Evolutionary conservation across 2,888 invertebrate genomes (phyloP).

Genomic region (Hipparchia semele): DNA sequence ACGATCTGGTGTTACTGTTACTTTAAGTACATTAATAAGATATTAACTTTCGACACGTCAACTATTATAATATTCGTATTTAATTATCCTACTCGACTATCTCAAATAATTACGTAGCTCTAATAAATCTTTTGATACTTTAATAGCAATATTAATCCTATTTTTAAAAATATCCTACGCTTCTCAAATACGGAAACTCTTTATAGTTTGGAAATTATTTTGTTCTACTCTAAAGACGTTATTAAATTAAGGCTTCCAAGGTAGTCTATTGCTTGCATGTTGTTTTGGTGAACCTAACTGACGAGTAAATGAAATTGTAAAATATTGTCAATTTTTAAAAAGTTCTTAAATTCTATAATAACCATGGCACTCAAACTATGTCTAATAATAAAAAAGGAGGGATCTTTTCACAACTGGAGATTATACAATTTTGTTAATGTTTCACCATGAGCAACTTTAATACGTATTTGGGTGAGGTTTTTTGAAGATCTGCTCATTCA

Average conservation of each 20-base stretch:
- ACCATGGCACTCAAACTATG: conserved; percentile 80
- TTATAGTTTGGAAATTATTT: conserved; percentile 28
- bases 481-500: conserved; percentile 68
- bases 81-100: conserved; percentile 69
- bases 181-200: conserved; percentile 44
- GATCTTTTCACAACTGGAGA: conserved; percentile 78
- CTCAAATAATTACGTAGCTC: conserved; percentile 66
- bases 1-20: conserved; percentile 49
- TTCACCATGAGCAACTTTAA: conserved; percentile 72
- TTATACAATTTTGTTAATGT: conserved; percentile 40
- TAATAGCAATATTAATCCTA: conserved; percentile 52
- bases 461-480: conserved; percentile 53
- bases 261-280: conserved; percentile 33
- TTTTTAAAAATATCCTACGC: conserved; percentile 48
- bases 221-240: conserved; percentile 31
- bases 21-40: conserved; percentile 69
- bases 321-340: conserved; percentile 75
- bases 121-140: conserved; percentile 77
- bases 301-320: conserved; percentile 45
- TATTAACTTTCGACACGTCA: conserved; percentile 48
- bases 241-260: conserved; percentile 40
- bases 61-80: conserved; percentile 50
- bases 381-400: conserved; percentile 80
- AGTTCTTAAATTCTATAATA: conserved; percentile 70
- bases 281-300: conserved; percentile 33